These are phyloP conservation scores for Monarcha castaneiventris DNA, from an alignment of 2,113 vertebrate genomes.

Conservation along the genomic window DNA sequence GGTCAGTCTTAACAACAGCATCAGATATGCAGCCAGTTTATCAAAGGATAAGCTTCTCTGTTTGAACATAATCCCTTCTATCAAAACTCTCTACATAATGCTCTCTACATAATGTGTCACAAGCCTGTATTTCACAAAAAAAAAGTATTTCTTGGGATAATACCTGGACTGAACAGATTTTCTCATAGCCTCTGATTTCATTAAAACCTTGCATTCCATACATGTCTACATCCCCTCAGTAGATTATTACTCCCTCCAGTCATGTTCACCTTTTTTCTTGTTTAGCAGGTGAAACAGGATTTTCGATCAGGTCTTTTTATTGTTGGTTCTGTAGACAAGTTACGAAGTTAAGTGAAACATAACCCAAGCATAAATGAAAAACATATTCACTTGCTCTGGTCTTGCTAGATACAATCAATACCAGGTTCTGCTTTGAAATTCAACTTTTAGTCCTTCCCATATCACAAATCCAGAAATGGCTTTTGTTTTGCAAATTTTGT, in stretches of 20 bases:
- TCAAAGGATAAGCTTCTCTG: background rate
- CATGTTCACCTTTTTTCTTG: background rate
- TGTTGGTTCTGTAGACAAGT: background rate
- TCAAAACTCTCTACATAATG: background rate
- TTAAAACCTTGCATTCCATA: background rate
- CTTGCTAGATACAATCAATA: background rate
- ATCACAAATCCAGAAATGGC: background rate
- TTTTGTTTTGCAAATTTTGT: background rate
- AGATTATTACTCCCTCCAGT: background rate
- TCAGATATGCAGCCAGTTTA: background rate
- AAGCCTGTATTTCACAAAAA: background rate
- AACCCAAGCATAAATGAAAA: background rate
- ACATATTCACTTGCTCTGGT: background rate
- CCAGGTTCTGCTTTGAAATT: background rate
- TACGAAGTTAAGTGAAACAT: background rate
- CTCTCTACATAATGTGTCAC: background rate
- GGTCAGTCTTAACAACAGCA: background rate
- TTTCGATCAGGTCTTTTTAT: background rate
- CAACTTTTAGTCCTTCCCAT: background rate
- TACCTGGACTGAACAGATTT: background rate
- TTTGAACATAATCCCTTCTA: background rate
- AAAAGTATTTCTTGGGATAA: background rate
- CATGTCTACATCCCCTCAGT: background rate
- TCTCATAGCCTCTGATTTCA: background rate
- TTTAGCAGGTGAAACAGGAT: background rate